Conservation (phyloP, 2,113 vertebrate genomes). For the Spea bombifrons region DNA sequence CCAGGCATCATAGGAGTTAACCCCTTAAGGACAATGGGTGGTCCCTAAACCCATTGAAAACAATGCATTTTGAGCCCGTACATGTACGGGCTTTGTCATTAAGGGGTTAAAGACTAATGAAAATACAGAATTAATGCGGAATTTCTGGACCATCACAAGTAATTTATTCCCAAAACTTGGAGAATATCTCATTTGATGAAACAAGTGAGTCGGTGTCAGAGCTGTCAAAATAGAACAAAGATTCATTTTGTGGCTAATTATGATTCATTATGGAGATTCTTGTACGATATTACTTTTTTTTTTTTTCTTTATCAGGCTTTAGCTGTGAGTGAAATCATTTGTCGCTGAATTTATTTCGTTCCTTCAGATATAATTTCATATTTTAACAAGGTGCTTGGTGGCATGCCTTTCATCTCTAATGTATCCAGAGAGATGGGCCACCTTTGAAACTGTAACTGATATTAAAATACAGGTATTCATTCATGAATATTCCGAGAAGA, state of each 20-base stretch:
- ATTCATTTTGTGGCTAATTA: constrained; percentile 22
- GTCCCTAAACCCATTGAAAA: no score
- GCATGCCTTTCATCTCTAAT: no score
- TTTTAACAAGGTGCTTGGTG: no score
- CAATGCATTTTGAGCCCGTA: no score
- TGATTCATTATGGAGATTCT: constrained; percentile 22
- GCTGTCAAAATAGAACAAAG: constrained; percentile 14
- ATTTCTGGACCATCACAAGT: background rate
- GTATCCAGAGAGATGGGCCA: no score
- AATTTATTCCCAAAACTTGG: background rate
- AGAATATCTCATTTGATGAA: background rate
- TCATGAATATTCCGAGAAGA: no score
- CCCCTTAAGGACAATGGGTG: no score
- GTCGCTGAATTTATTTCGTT: background rate
- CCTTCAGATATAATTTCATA: background rate
- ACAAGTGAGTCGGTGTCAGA: background rate
- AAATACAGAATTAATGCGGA: background rate
- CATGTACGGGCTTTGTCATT: no score
- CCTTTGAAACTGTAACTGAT: no score
- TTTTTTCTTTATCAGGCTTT: background rate
- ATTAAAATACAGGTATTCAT: no score
- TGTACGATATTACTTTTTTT: constrained; percentile 4
- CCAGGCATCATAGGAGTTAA: no score
- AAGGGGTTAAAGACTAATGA: background rate
- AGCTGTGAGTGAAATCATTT: background rate